Base-by-base conservation (phyloP, 2,888 invertebrate species). In the Cryptocephalus primarius region DNA sequence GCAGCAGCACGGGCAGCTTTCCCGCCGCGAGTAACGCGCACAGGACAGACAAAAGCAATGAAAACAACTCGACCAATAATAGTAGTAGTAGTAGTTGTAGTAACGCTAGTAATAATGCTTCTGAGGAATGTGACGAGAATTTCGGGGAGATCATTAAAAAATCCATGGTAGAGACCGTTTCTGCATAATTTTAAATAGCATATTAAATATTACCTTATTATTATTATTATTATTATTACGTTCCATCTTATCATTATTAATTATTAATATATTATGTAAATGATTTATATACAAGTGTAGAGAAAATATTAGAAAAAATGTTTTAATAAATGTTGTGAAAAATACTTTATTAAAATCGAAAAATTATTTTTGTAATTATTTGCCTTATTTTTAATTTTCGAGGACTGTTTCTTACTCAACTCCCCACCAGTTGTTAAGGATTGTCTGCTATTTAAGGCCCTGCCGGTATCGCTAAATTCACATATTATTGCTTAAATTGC, bases 101-200 rank as follows among this genome's bases (percentile, higher is more conserved):
- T 33, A 60, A 50, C 40, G 52, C 59, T 32, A 58, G 54, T 48
- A 32, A 9, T 9, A 22, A 8, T 36, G 36, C 11, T 9, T 54
- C 64, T 39, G 75, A 73, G 41, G 72, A 76, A 46, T 73, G 73
- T 59, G 77, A 76, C 57, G 88, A 88, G 62, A 90, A 90, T 69
- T 89, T 91, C 64, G 90, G 90, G 45, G 90, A 91, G 74, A 86
- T 92, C 61, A 90, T 91, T 59, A 91, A 90, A 71, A 89, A 91
- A 72, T 87, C 88, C 53, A 89, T 91, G 79, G 89, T 90, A 65
- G 90, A 91, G 70, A 89, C 88, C 60, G 89, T 88, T 61, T 85
- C 84, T 61, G 87, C 87, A 73, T 88, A 81, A 36, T 36, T 36
- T 22, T 2, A 36, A 2, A 36, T 36, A 36, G 12, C 12, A 9